These are phyloP conservation scores for Drosophila setosimentum DNA, from an alignment of 2,888 invertebrate species.

Conservation along the genomic window DNA sequence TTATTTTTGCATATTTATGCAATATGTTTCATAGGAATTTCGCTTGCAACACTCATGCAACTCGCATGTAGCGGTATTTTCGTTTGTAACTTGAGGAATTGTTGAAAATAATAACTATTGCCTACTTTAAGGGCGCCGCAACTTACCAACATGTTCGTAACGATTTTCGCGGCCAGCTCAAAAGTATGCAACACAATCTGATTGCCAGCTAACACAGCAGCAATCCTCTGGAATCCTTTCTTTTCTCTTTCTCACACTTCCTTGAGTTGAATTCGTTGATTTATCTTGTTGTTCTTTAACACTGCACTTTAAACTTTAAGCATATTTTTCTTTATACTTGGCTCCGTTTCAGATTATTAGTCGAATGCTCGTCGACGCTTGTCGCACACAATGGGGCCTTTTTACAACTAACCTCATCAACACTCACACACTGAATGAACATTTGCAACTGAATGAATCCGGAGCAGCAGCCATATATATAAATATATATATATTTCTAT, in stretches of 20 bases:
- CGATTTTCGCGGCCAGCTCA: conserved; percentile 60
- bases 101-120: conserved; percentile 21
- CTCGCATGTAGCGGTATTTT: conserved; percentile 5
- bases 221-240: conserved; percentile 16
- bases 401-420: conserved; percentile 75
- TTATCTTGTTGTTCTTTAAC: conserved; percentile 25
- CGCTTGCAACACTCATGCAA: background rate
- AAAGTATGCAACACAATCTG: conserved; percentile 64
- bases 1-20: background rate
- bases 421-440: conserved; percentile 78
- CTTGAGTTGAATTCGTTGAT: conserved; percentile 12
- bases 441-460: conserved; percentile 66
- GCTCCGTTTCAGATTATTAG: conserved; percentile 7
- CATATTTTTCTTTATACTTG: conserved; percentile 25
- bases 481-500: background rate
- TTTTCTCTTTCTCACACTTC: conserved; percentile 11
- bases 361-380: conserved; percentile 19
- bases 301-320: conserved; percentile 49
- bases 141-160: conserved; percentile 74
- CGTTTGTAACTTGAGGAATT: background rate
- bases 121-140: conserved; percentile 27
- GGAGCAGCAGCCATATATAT: conserved; percentile 35
- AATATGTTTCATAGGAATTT: background rate
- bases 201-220: conserved; percentile 28
- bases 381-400: conserved; percentile 39